Evolutionary conservation across 2,113 vertebrate species (phyloP), one percentile per base, ranked within the genome.

Genomic region (Blennius ocellaris): DNA sequence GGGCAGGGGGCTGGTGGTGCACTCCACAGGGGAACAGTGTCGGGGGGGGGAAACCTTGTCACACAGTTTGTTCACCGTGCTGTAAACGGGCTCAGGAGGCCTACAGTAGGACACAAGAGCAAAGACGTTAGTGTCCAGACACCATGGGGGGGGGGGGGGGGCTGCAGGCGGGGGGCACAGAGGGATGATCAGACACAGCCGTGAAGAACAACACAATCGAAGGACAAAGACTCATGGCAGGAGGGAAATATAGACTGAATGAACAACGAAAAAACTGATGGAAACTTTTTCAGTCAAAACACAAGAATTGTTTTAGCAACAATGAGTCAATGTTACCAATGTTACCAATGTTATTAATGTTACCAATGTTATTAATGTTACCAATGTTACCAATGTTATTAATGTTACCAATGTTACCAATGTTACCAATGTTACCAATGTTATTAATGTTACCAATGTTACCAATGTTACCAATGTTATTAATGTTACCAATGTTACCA

Each of bases 1-100:
- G 93, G 97, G 96, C 67, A 97, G 95, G 94, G 96, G 95, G 93
- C 95, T 97, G 96, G 97, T 97, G 94, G 97, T 95, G 90, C 94
- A 97, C 90, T 98, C 97, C 90, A 97, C 88, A 79, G 96, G 96
- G 93, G 95, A 98, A 94, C 96, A 97, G 93, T 96, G 96, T 89
- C 94, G 95, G 92, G 96, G 96, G 93, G 96, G 97, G 92, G 96
- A 94, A 91, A 93, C 95, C 92, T 96, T 97, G 93, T 99, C 97
- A 95, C 96, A 96, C 79, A 96, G 94, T 97, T 99, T 99, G 96
- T 99, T 99, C 95, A 98, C 96, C 96, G 97, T 98, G 97, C 97
- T 99, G 97, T 97, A 98, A 96, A 99, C 96, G 61, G 97, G 97
- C 95, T 99, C 97, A 86, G 96, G 95, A 94, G 95, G 95, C 96